Evolutionary conservation across 1,140 invertebrate genomes (phyloP), one percentile per base, ranked within the genome.

Genomic region (Tetranychus cinnabarinus): DNA sequence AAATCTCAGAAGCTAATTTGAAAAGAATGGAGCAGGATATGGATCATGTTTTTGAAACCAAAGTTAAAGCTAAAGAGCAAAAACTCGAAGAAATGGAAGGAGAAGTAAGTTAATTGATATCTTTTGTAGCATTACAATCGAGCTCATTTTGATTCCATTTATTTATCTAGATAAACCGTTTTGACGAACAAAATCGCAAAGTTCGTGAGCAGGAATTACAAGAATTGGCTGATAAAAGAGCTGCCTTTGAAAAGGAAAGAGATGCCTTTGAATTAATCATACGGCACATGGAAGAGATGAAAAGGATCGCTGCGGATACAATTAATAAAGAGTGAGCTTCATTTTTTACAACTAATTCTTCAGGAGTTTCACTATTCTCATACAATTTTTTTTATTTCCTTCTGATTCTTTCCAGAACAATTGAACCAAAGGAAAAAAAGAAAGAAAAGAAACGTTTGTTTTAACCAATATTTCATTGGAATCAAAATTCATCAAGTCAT

Each of bases 1-100:
- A 85, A 60, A 91, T 96, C 69, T 90, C 95, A 68, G 88, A 93
- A 70, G 77, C 81, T 48, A 93, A 95, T 74, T 91, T 97, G 82
- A 89, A 89, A 71, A 92, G 90, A 72, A 90, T 95, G 85, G 87
- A 92, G 70, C 80, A 80, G 58, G 91, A 96, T 73, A 91, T 92
- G 84, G 86, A 97, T 72, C 88, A 95, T 76, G 86, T 90, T 15
- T 86, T 86, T 71, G 83, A 85, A 69, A 82, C 83, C 78, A 88
- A 86, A 72, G 89, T 92, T 2, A 81, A 85, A 65, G 88, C 92
- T 69, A 92, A 92, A 74, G 86, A 86, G 69, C 85, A 88, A 67
- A 92, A 92, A 72, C 74, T 96, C 54, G 88, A 88, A 71, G 87
- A 96, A 71, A 87, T 86, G 1, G 88, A 93, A 74, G 76, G 81